phyloP scores from a whole-genome alignment of 53 echinoderm and acorn worm species.

The Temnopleurus reevesii region DNA sequence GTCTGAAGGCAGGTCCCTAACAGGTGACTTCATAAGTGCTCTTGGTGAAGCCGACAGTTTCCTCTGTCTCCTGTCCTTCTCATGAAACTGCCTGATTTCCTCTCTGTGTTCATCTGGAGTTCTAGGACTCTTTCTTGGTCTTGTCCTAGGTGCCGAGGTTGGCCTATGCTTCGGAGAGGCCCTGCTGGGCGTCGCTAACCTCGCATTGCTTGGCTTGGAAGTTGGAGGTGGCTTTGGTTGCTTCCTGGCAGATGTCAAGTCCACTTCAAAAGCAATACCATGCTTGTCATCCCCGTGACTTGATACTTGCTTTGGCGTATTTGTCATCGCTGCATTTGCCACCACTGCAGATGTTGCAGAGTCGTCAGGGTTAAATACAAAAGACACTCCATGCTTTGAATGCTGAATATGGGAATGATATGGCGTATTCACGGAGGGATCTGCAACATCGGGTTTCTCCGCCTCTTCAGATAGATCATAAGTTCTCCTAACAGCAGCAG shows the following conservation, averaged over 20 bases:
- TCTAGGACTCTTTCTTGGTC: constrained; percentile 60
- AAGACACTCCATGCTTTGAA: constrained; percentile 21
- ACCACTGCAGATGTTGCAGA: not conserved
- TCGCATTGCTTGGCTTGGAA: constrained; percentile 33
- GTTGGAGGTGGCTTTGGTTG: constrained; percentile 55
- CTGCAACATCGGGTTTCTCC: not conserved
- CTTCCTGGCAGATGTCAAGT: constrained; percentile 19
- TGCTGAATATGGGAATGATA: constrained; percentile 38
- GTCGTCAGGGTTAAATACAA: constrained; percentile 31
- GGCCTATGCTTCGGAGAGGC: not conserved
- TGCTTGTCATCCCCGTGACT: not conserved
- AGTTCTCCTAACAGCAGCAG: not conserved
- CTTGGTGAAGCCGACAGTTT: constrained; percentile 49
- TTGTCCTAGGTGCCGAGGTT: not conserved
- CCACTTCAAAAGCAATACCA: constrained; percentile 43
- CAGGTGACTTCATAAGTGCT: not conserved
- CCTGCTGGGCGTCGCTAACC: not conserved
- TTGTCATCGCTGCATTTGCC: not conserved
- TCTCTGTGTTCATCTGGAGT: constrained; percentile 72
- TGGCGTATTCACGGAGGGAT: constrained; percentile 30
- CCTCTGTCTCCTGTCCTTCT: constrained; percentile 54
- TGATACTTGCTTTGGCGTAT: not conserved
- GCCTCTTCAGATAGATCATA: constrained; percentile 17
- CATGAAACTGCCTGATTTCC: constrained; percentile 73
- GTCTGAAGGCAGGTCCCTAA: not conserved